Percentiles rank a stretch among this genome's conserved stretches.
phyloP scores from a whole-genome alignment of 2,888 invertebrate genomes.

The Ceramica pisi region DNA sequence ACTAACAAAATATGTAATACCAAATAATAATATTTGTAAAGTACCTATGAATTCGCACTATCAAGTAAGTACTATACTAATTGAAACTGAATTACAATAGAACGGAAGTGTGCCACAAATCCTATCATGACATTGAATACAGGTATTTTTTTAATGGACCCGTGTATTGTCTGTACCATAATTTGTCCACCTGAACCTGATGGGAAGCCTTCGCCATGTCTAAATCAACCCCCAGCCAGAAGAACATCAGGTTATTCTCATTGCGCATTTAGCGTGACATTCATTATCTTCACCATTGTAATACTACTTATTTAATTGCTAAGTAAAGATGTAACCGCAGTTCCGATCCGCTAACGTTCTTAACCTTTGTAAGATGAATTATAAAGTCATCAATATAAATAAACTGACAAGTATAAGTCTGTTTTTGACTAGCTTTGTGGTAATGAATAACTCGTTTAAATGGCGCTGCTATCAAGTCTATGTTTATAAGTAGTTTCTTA shows the following conservation, averaged over 20 bases:
- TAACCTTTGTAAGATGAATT: constrained; percentile 53
- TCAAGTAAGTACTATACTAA: constrained; percentile 31
- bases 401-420: constrained; percentile 43
- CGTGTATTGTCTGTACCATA: constrained; percentile 11
- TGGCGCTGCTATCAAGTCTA: constrained; percentile 17
- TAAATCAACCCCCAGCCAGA: too few relatives aligned
- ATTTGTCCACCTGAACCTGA: neutral
- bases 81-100: constrained; percentile 51
- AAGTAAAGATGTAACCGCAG: constrained; percentile 41
- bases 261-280: constrained; percentile 4
- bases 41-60: constrained; percentile 39
- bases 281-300: constrained; percentile 2
- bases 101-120: constrained; percentile 39
- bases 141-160: constrained; percentile 21
- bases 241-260: neutral
- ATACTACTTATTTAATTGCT: constrained; percentile 3
- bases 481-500: constrained; percentile 34
- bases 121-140: constrained; percentile 32
- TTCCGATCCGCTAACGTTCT: constrained; percentile 34
- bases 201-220: constrained; percentile 1
- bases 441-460: constrained; percentile 46
- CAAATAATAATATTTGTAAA: too few relatives aligned
- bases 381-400: constrained; percentile 63
- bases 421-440: constrained; percentile 42
- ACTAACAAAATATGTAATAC: constrained; percentile 10